Percentiles rank a stretch among this genome's conserved stretches.
These are phyloP conservation scores for Amphiura filiformis DNA, from an alignment of 35 echinoderm and acorn worm genomes.

Conservation along the genomic window DNA sequence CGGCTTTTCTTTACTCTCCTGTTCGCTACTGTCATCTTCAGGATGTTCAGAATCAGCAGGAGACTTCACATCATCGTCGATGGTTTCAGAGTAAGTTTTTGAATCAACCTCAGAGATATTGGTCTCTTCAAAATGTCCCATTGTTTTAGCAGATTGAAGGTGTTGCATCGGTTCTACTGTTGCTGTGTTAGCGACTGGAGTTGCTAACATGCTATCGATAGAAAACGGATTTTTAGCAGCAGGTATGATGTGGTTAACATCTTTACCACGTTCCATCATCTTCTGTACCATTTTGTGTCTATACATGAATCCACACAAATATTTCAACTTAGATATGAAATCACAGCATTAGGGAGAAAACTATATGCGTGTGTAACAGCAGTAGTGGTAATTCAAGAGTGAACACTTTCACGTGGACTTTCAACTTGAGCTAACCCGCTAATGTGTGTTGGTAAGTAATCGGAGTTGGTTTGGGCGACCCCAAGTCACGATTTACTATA, in stretches of 20 bases:
- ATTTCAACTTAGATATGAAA: not conserved
- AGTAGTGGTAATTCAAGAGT: not conserved
- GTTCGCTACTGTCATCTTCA: not conserved
- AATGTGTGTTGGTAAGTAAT: not conserved
- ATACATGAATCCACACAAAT: not conserved
- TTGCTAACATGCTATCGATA: not conserved
- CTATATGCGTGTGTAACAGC: not conserved
- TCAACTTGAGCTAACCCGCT: too few species aligned
- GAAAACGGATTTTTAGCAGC: not conserved
- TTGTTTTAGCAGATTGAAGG: not conserved
- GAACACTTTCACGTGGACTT: not conserved
- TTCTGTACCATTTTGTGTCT: constrained; percentile 8
- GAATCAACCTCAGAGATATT: not conserved
- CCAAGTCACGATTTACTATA: not conserved
- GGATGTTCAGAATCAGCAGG: not conserved
- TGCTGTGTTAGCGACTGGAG: not conserved
- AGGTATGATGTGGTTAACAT: not conserved
- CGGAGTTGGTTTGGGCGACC: not conserved
- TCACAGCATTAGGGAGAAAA: not conserved
- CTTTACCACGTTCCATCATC: not conserved
- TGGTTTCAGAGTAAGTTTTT: not conserved
- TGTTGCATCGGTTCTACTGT: not conserved
- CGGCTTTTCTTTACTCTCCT: not conserved
- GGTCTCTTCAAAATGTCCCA: not conserved
- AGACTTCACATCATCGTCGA: not conserved